phyloP scores from a whole-genome alignment of 2,113 vertebrate genomes.

The Lepus timidus region DNA sequence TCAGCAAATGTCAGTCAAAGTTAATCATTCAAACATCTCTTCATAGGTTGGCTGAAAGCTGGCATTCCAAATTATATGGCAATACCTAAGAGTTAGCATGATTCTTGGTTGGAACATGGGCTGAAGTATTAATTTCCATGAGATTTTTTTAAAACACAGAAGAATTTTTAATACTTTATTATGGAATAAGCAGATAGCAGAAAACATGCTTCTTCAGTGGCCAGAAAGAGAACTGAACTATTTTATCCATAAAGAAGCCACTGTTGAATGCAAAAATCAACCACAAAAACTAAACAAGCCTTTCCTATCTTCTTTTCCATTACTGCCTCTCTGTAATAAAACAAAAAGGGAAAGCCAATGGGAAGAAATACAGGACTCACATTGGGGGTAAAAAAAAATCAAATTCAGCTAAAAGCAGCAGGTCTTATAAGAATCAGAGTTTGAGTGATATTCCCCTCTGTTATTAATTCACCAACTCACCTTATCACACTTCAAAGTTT shows the following conservation, averaged over 20 bases:
- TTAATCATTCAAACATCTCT: not conserved
- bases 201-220: constrained; percentile 31
- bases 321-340: not conserved
- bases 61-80: not conserved
- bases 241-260: not conserved
- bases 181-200: not conserved
- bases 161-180: not conserved
- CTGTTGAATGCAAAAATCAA: not conserved
- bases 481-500: constrained; percentile 26
- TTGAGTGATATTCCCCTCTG: not conserved
- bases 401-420: not conserved
- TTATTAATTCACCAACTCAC: constrained; percentile 27
- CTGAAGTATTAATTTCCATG: not conserved
- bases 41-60: not conserved
- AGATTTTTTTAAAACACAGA: not conserved
- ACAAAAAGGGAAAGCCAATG: not conserved
- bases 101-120: not conserved
- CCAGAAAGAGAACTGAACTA: not conserved
- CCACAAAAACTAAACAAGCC: not conserved
- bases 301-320: not conserved
- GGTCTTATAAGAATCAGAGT: not conserved
- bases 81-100: not conserved
- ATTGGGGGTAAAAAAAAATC: not conserved
- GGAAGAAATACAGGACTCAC: not conserved
- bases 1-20: not conserved